Percentiles rank a stretch among this genome's conserved stretches.
Evolutionary conservation across 1,140 invertebrate genomes (phyloP).

Genomic region (Yoshiicerus persimilis): DNA sequence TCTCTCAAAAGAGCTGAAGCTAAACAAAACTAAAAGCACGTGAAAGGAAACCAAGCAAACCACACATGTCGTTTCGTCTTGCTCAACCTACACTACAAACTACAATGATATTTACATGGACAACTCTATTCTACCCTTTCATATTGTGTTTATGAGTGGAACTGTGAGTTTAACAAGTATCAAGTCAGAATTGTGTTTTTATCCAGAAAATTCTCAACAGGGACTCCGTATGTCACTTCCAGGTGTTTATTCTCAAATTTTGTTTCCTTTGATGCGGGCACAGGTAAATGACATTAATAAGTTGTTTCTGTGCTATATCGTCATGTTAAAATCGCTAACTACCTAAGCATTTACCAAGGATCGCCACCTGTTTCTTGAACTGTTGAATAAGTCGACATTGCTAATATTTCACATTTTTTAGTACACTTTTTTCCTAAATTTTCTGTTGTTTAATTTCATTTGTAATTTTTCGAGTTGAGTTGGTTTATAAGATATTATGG

Average conservation of each 20-base stretch:
- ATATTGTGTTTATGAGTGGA: neutral
- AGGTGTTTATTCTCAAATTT: neutral
- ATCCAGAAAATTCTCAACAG: neutral
- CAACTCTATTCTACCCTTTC: neutral
- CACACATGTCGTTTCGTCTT: neutral
- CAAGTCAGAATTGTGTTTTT: neutral
- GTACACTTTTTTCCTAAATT: too few relatives aligned
- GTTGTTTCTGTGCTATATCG: neutral
- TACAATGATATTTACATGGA: neutral
- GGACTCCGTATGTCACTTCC: neutral
- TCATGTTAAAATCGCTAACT: neutral
- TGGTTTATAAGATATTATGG: too few relatives aligned
- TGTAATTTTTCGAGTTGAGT: too few relatives aligned
- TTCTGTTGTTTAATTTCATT: too few relatives aligned
- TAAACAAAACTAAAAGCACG: neutral
- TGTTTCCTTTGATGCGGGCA: neutral
- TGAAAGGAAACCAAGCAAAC: neutral
- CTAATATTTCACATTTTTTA: too few relatives aligned
- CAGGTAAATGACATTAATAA: neutral
- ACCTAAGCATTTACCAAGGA: too few relatives aligned
- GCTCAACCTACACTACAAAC: neutral
- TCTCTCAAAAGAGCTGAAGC: too few relatives aligned
- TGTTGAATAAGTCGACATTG: too few relatives aligned
- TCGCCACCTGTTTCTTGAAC: too few relatives aligned
- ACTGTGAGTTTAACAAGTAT: neutral